A percentile compares a stretch with the other conserved stretches of the same genome.
phyloP scores from a whole-genome alignment of 64 coral and sea anemone genomes.

The Cladopsammia gracilis region DNA sequence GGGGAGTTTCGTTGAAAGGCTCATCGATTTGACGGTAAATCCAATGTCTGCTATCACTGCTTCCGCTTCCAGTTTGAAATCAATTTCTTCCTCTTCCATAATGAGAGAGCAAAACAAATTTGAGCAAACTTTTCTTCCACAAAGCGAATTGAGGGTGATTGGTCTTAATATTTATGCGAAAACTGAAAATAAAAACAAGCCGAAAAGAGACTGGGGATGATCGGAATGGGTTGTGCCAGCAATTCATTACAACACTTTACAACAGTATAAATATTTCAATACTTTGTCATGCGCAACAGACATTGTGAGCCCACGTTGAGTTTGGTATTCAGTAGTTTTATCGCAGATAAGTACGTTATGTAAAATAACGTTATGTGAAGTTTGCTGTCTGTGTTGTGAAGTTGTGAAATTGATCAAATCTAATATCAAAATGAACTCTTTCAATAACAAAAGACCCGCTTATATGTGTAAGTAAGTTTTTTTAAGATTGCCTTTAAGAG shows the following conservation, averaged over 20 bases:
- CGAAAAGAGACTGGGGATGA: not conserved
- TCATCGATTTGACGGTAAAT: constrained; percentile 53
- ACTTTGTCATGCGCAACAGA: not conserved
- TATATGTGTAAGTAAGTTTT: constrained; percentile 43
- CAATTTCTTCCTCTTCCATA: constrained; percentile 80
- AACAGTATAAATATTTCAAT: not conserved
- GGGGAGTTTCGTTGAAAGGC: constrained; percentile 53
- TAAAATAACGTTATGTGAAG: not conserved
- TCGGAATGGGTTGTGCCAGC: not conserved
- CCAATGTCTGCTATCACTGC: constrained; percentile 66
- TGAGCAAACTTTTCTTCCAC: not conserved
- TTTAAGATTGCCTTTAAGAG: not conserved
- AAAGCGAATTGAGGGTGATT: not conserved
- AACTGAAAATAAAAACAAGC: not conserved
- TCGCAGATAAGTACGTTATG: not conserved
- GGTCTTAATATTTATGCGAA: not conserved
- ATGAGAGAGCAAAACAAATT: not conserved
- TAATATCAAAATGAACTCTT: constrained; percentile 26
- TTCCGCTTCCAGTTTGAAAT: constrained; percentile 70
- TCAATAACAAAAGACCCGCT: constrained; percentile 42
- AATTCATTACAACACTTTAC: not conserved
- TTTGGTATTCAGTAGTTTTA: not conserved
- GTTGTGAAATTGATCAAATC: not conserved
- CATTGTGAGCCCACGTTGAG: not conserved
- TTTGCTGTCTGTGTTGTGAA: not conserved